phyloP scores from a whole-genome alignment of 2,113 vertebrate species.

The Dasyprocta punctata region DNA sequence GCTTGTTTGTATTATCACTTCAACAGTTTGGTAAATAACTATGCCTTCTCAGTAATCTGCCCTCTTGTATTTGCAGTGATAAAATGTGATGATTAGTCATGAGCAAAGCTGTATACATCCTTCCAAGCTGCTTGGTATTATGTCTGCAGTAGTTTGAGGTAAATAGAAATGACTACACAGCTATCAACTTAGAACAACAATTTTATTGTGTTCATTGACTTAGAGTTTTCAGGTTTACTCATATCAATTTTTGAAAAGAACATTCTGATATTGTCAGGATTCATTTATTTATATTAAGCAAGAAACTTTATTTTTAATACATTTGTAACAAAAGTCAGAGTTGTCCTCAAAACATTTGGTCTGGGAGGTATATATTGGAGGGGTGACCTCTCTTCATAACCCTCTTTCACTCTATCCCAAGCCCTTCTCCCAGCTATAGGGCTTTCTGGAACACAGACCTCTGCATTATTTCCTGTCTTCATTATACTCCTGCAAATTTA shows the following conservation, averaged over 20 bases:
- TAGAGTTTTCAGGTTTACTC: not conserved
- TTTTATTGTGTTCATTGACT: not conserved
- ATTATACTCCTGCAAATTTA: not conserved
- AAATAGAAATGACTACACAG: slow-evolving; percentile 24
- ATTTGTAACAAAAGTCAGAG: slow-evolving; percentile 18
- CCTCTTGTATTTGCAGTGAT: slow-evolving; percentile 37
- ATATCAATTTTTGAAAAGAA: not conserved
- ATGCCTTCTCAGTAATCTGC: slow-evolving; percentile 25
- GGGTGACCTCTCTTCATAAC: not conserved
- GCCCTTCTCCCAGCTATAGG: not conserved
- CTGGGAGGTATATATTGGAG: not conserved
- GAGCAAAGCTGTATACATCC: not conserved
- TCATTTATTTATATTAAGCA: not conserved
- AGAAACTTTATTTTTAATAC: not conserved
- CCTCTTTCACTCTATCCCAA: not conserved
- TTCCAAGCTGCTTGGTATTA: slow-evolving; percentile 38
- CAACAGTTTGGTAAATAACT: slow-evolving; percentile 57
- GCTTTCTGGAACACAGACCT: not conserved
- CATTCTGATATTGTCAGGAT: not conserved
- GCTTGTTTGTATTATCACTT: slow-evolving; percentile 49
- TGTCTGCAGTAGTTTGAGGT: not conserved
- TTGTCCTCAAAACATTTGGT: not conserved
- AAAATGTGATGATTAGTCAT: slow-evolving; percentile 64
- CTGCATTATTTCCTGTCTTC: not conserved
- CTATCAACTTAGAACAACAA: not conserved